These are phyloP conservation scores for Conchocele bisecta DNA, from an alignment of 2,888 invertebrate species.

Conservation along the genomic window DNA sequence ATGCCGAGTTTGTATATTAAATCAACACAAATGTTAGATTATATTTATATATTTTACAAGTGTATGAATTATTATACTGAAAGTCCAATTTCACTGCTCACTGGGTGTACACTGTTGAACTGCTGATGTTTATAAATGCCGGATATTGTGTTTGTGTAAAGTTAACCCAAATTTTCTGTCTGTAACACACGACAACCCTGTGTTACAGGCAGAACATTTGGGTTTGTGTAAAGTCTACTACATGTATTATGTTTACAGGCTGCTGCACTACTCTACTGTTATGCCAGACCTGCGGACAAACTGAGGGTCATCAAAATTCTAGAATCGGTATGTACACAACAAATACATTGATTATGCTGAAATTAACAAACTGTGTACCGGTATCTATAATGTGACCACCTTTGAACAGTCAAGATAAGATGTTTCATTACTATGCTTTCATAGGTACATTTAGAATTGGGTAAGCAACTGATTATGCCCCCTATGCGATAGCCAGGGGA, in stretches of 20 bases:
- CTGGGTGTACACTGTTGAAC: too few species aligned
- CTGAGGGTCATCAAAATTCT: slow-evolving; percentile 79
- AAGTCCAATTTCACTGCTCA: too few species aligned
- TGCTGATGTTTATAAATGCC: too few species aligned
- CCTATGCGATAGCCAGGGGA: too few species aligned
- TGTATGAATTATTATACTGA: too few species aligned
- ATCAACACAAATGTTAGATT: too few species aligned
- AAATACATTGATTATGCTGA: neutral
- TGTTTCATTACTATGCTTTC: neutral
- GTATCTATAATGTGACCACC: too few species aligned
- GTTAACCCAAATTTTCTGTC: too few species aligned
- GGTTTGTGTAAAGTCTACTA: neutral
- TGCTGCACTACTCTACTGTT: slow-evolving; percentile 74
- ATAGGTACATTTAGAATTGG: neutral
- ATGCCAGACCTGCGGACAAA: slow-evolving; percentile 79
- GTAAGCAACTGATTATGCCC: neutral
- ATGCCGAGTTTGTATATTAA: too few species aligned
- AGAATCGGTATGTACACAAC: slow-evolving; percentile 81
- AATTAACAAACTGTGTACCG: neutral
- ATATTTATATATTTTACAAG: too few species aligned
- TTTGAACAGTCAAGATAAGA: neutral
- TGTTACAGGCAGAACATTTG: neutral
- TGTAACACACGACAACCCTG: too few species aligned
- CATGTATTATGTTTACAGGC: slow-evolving; percentile 70
- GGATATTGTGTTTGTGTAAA: too few species aligned